Percentiles rank a stretch among this genome's conserved stretches.
Evolutionary conservation across 2,888 invertebrate species (phyloP).

Genomic region (Harpalus rufipes): DNA sequence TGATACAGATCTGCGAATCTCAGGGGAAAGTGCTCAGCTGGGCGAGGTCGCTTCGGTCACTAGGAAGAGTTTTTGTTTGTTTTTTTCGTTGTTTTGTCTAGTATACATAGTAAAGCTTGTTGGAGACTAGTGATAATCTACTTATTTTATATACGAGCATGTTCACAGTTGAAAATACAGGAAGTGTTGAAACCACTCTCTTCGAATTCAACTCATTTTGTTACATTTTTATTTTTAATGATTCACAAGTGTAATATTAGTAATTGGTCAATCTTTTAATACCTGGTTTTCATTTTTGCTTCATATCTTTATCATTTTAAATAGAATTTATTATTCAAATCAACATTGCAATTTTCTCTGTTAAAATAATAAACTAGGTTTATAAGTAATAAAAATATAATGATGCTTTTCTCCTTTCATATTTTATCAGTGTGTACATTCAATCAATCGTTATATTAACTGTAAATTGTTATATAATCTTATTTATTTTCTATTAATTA

Average conservation of each 20-base stretch:
- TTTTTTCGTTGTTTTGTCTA: conserved; percentile 21
- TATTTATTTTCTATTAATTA: too few species aligned
- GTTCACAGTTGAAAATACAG: conserved; percentile 1
- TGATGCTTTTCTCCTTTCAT: neutral
- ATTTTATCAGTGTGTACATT: too few species aligned
- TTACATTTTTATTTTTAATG: neutral
- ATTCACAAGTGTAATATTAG: neutral
- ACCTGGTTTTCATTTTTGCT: neutral
- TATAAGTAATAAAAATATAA: neutral
- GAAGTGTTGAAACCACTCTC: conserved; percentile 12
- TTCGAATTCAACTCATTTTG: neutral
- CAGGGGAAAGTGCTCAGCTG: conserved; percentile 58
- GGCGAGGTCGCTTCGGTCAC: conserved; percentile 62
- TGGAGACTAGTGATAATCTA: conserved; percentile 18
- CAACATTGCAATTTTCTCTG: neutral
- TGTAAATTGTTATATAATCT: too few species aligned
- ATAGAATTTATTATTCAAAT: neutral
- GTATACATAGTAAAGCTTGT: conserved; percentile 29
- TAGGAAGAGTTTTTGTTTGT: conserved; percentile 59
- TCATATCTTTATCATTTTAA: neutral
- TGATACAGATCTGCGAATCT: conserved; percentile 58
- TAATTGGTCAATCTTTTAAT: neutral
- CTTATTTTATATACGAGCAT: neutral
- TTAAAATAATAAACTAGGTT: neutral
- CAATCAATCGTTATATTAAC: too few species aligned